Percentiles rank a stretch among this genome's conserved stretches.
Conservation (phyloP, 2,888 invertebrate genomes). For the Sisyra terminalis region DNA sequence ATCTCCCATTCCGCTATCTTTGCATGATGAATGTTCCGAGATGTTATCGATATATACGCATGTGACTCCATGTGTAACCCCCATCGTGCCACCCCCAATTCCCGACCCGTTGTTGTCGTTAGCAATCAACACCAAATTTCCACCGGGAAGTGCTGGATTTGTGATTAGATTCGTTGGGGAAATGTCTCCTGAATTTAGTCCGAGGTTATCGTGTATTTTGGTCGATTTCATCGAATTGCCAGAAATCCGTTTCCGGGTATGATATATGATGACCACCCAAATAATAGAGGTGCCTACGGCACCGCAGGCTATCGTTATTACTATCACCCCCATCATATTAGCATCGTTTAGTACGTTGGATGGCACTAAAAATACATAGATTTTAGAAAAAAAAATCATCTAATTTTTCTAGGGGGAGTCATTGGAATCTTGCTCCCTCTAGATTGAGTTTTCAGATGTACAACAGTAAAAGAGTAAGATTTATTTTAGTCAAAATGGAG, state of each 20-base stretch:
- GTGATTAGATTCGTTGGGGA: slow-evolving; percentile 17
- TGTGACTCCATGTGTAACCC: slow-evolving; percentile 9
- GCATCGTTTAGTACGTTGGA: slow-evolving; percentile 44
- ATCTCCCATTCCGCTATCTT: slow-evolving; percentile 68
- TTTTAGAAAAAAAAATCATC: too few relatives aligned
- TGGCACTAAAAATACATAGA: too few relatives aligned
- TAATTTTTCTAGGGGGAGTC: too few relatives aligned
- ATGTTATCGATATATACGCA: slow-evolving; percentile 43
- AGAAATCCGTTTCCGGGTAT: slow-evolving; percentile 49
- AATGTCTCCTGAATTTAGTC: slow-evolving; percentile 13
- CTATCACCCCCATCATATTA: slow-evolving; percentile 71
- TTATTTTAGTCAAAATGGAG: too few relatives aligned
- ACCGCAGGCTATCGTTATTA: slow-evolving; percentile 80
- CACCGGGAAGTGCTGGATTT: slow-evolving; percentile 16
- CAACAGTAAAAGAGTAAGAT: too few relatives aligned
- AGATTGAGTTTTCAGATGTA: too few relatives aligned
- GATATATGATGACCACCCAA: slow-evolving; percentile 84
- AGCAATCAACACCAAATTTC: slow-evolving; percentile 14
- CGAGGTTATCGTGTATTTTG: slow-evolving; percentile 29
- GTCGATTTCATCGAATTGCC: slow-evolving; percentile 23
- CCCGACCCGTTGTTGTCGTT: too few relatives aligned
- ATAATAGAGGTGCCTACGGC: slow-evolving; percentile 81
- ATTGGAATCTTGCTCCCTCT: too few relatives aligned
- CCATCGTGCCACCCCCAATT: slow-evolving; percentile 1
- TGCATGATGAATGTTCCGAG: slow-evolving; percentile 59